These are phyloP conservation scores for Lanius collurio DNA, from an alignment of 2,113 vertebrate genomes.

Conservation along the genomic window DNA sequence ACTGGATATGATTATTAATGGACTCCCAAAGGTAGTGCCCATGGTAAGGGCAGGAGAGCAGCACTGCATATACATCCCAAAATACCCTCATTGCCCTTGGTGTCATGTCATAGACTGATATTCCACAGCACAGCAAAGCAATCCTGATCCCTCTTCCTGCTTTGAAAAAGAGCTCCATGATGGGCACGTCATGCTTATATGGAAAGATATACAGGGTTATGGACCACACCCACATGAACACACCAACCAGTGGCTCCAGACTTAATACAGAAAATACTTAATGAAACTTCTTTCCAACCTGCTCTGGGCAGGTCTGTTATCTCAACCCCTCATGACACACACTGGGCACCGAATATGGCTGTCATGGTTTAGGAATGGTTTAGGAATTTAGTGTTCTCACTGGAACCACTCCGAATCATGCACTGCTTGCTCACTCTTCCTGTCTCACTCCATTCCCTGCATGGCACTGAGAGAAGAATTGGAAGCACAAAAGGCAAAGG, in stretches of 20 bases:
- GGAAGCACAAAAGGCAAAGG: neutral
- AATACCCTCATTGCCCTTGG: neutral
- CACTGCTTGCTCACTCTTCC: rapidly evolving
- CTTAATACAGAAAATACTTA: neutral
- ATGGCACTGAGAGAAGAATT: neutral
- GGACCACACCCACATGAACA: neutral
- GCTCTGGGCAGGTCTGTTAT: neutral
- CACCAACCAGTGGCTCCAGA: neutral
- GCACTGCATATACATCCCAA: neutral
- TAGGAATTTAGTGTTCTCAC: neutral
- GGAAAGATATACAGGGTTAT: neutral
- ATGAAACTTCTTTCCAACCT: neutral
- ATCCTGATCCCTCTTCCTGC: neutral
- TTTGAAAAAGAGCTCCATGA: neutral
- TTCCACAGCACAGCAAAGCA: neutral
- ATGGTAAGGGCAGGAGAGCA: neutral
- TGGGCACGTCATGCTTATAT: neutral
- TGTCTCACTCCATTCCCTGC: too few species aligned
- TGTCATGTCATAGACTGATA: neutral
- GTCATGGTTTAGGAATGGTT: neutral
- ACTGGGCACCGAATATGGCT: neutral
- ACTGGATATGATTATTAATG: neutral
- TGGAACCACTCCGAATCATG: neutral
- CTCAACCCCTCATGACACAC: neutral
- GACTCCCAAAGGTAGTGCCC: neutral